phyloP scores from a whole-genome alignment of 1,140 invertebrate genomes.

The Cepaea nemoralis region DNA sequence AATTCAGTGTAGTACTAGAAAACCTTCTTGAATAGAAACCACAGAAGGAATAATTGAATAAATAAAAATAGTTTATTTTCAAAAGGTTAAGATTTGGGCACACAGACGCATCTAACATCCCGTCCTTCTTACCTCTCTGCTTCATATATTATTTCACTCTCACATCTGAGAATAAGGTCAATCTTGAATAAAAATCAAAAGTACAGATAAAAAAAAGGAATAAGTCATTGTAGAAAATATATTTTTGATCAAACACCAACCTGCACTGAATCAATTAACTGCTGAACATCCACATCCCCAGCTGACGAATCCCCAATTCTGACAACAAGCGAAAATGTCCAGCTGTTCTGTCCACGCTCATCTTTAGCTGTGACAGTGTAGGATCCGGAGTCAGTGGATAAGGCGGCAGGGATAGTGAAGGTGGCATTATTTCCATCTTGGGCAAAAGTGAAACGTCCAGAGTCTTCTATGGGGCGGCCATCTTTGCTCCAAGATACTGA shows the following conservation, averaged over 20 bases:
- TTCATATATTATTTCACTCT: no score
- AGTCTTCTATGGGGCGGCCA: conserved; percentile 83
- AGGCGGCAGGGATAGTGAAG: conserved; percentile 81
- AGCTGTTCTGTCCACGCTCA: conserved; percentile 53
- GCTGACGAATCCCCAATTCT: conserved; percentile 55
- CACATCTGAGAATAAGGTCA: neutral
- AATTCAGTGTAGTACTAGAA: no score
- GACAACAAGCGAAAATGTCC: conserved; percentile 63
- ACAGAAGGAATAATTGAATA: no score
- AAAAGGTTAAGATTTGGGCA: neutral
- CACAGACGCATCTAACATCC: no score
- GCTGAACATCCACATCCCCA: conserved; percentile 61
- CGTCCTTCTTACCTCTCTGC: no score
- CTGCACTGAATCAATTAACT: conserved; percentile 59
- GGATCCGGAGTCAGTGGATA: conserved; percentile 87
- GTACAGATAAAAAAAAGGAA: neutral
- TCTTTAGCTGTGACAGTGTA: conserved; percentile 85
- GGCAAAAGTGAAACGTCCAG: conserved; percentile 84
- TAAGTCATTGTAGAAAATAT: neutral
- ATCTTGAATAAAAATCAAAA: neutral
- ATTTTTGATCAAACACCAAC: conserved; percentile 40
- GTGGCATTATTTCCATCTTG: conserved; percentile 79
- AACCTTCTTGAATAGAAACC: no score
- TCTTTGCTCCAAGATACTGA: conserved; percentile 88
- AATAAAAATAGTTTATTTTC: neutral